A percentile compares a stretch with the other conserved stretches of the same genome.
Evolutionary conservation across 2,113 vertebrate species (phyloP).

Genomic region (Octodon degus): DNA sequence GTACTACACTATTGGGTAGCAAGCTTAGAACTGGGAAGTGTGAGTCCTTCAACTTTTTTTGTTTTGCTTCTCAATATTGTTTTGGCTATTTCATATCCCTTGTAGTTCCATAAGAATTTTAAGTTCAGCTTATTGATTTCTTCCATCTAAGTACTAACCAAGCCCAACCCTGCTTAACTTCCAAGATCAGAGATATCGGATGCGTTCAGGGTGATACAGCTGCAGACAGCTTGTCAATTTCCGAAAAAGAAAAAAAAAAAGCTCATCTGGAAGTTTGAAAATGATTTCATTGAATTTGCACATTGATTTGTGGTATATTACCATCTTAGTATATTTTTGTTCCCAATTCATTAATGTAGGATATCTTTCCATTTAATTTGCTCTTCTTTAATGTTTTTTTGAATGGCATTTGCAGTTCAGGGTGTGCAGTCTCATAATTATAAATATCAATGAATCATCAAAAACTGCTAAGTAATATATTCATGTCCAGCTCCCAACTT

Average conservation of each 20-base stretch:
- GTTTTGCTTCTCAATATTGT: background rate
- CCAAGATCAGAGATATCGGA: background rate
- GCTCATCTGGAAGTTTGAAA: background rate
- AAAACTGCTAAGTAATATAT: background rate
- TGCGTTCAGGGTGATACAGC: background rate
- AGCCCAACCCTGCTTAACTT: background rate
- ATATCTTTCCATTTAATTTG: background rate
- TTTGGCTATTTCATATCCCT: background rate
- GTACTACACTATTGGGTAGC: background rate
- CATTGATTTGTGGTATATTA: background rate
- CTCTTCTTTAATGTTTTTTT: constrained; percentile 8
- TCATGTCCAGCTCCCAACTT: background rate
- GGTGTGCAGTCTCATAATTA: background rate
- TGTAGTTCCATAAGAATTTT: background rate
- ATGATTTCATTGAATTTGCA: background rate
- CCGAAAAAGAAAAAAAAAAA: background rate
- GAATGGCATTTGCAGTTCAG: background rate
- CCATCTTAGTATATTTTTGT: background rate
- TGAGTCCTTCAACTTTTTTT: background rate
- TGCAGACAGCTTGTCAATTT: background rate
- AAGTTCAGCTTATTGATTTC: background rate
- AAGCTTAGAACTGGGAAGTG: background rate
- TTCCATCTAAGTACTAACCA: background rate
- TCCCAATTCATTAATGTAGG: background rate
- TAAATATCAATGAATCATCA: background rate